Conservation (phyloP, 2,888 invertebrate species). For the Palloptera scutellata region DNA sequence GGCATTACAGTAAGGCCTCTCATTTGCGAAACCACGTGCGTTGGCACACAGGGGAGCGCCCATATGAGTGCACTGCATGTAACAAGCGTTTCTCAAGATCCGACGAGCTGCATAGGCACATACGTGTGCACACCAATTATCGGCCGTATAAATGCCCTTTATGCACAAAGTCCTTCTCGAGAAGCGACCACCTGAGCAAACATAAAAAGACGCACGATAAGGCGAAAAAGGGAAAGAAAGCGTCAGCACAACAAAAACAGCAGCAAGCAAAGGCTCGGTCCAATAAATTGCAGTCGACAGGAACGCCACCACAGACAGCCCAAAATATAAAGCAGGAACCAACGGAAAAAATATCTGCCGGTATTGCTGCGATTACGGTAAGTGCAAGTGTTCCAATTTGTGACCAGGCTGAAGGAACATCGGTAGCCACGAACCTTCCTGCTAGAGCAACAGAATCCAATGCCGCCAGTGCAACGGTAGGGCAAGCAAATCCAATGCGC, state of each 20-base stretch:
- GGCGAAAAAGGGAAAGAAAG: constrained; percentile 62
- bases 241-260: constrained; percentile 53
- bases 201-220: constrained; percentile 85
- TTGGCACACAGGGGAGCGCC: constrained; percentile 93
- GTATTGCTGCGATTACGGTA: not conserved
- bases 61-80: constrained; percentile 88
- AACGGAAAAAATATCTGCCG: constrained; percentile 24
- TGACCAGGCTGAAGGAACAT: constrained; percentile 9
- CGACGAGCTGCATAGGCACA: constrained; percentile 88
- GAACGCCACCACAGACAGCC: constrained; percentile 32
- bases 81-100: constrained; percentile 91
- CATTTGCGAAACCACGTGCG: constrained; percentile 91
- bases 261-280: constrained; percentile 43
- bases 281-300: constrained; percentile 43
- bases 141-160: constrained; percentile 85
- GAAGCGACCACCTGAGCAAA: constrained; percentile 93
- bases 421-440: constrained; percentile 4
- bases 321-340: constrained; percentile 30
- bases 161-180: constrained; percentile 91
- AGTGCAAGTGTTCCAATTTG: constrained; percentile 9
- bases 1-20: constrained; percentile 92
- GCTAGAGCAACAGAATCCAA: constrained; percentile 9
- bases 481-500: constrained; percentile 46
- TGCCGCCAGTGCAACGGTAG: constrained; percentile 46
- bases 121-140: constrained; percentile 89